These are phyloP conservation scores for Plodia interpunctella DNA, from an alignment of 1,140 invertebrate species.

Conservation along the genomic window DNA sequence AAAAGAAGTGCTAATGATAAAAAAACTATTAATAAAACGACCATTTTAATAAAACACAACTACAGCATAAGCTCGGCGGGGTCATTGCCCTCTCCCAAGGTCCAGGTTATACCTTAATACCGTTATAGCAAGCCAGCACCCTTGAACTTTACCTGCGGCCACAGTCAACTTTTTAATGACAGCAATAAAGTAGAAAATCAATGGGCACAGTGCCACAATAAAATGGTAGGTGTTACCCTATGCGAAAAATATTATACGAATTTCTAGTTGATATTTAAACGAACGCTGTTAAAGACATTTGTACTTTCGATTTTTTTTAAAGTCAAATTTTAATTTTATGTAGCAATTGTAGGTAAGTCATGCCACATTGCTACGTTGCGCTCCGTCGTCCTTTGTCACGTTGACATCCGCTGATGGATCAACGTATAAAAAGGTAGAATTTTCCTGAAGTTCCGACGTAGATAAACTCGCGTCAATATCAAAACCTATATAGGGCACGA, in stretches of 20 bases:
- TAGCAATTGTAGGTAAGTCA: no score
- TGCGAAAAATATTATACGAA: not conserved
- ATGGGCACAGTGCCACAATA: not conserved
- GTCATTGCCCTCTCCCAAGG: slow-evolving; percentile 47
- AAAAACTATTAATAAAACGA: no score
- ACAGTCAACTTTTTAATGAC: not conserved
- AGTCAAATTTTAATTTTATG: not conserved
- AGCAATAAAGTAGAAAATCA: not conserved
- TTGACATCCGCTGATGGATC: no score
- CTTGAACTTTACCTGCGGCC: not conserved
- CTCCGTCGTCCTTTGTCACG: no score
- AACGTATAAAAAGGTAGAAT: no score
- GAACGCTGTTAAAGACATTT: not conserved
- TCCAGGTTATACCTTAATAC: not conserved
- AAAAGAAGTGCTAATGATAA: no score
- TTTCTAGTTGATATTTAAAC: not conserved
- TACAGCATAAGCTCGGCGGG: slow-evolving; percentile 15
- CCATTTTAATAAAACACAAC: no score
- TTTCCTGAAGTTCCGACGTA: no score
- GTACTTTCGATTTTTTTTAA: no score
- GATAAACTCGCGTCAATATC: no score
- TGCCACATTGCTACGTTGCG: no score
- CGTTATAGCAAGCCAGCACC: not conserved
- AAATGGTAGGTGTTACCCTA: not conserved
- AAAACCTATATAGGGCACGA: no score